phyloP scores from a whole-genome alignment of 2,797 vertebrate genomes.

The Hippocampus kuda region DNA sequence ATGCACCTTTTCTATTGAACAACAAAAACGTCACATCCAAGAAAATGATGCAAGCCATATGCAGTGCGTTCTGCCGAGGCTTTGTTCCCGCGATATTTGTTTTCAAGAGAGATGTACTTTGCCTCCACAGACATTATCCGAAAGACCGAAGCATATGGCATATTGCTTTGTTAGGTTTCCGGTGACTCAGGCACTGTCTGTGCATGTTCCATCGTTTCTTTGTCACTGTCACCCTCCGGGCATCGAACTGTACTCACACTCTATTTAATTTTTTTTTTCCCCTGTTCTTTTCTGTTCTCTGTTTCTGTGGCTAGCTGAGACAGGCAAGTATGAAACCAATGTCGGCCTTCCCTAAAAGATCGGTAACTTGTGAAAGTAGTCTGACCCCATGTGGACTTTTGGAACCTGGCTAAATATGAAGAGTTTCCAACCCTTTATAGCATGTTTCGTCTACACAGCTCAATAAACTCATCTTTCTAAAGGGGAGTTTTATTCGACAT shows the following conservation, averaged over 20 bases:
- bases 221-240: slow-evolving; percentile 35
- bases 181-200: slow-evolving; percentile 15
- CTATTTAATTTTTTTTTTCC: slow-evolving; percentile 42
- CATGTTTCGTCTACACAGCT: slow-evolving; percentile 42
- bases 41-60: no score
- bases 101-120: not conserved
- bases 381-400: slow-evolving; percentile 22
- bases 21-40: not conserved
- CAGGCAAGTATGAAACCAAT: slow-evolving; percentile 72
- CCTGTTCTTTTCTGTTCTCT: slow-evolving; percentile 56
- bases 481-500: slow-evolving; percentile 29
- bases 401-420: slow-evolving; percentile 41
- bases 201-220: slow-evolving; percentile 20
- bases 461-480: slow-evolving; percentile 30
- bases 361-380: slow-evolving; percentile 19
- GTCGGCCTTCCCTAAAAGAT: slow-evolving; percentile 26
- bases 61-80: no score
- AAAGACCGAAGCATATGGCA: not conserved
- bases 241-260: slow-evolving; percentile 64
- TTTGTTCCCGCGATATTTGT: not conserved
- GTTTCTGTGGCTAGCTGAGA: slow-evolving; percentile 71
- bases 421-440: slow-evolving; percentile 35
- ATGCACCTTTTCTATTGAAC: not conserved
- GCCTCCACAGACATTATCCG: not conserved
- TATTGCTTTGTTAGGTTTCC: slow-evolving; percentile 20